phyloP scores from a whole-genome alignment of 2,113 vertebrate genomes.

The Ceyx cyanopectus region DNA sequence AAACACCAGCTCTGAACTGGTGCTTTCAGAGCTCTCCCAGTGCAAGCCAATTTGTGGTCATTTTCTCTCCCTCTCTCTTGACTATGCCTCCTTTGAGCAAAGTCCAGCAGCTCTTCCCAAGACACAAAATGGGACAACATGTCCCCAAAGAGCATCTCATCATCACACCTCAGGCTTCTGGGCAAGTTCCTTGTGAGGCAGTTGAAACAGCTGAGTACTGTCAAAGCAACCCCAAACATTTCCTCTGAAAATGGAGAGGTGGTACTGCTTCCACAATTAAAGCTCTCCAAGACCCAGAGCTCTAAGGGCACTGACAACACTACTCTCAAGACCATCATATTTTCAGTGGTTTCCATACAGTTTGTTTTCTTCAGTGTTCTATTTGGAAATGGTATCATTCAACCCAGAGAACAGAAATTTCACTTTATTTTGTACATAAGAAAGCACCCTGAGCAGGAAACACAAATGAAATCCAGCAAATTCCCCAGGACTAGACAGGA shows the following conservation, averaged over 20 bases:
- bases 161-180: not conserved
- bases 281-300: not conserved
- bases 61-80: not conserved
- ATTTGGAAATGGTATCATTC: not conserved
- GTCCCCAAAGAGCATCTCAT: not conserved
- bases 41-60: not conserved
- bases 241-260: not conserved
- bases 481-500: not conserved
- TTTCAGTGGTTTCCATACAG: not conserved
- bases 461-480: not conserved
- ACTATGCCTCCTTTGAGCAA: not conserved
- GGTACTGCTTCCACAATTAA: not conserved
- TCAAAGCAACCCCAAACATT: not conserved
- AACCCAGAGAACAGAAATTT: not conserved
- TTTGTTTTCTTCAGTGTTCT: not conserved
- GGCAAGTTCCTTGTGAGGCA: not conserved
- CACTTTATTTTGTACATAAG: not conserved
- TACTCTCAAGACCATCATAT: not conserved
- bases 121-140: not conserved
- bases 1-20: not conserved
- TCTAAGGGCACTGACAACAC: not conserved
- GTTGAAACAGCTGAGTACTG: not conserved
- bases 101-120: not conserved
- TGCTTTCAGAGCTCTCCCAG: too few relatives aligned
- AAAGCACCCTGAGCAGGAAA: slow-evolving; percentile 5